phyloP scores from a whole-genome alignment of 2,888 invertebrate genomes.

The Euzetes globulus region DNA sequence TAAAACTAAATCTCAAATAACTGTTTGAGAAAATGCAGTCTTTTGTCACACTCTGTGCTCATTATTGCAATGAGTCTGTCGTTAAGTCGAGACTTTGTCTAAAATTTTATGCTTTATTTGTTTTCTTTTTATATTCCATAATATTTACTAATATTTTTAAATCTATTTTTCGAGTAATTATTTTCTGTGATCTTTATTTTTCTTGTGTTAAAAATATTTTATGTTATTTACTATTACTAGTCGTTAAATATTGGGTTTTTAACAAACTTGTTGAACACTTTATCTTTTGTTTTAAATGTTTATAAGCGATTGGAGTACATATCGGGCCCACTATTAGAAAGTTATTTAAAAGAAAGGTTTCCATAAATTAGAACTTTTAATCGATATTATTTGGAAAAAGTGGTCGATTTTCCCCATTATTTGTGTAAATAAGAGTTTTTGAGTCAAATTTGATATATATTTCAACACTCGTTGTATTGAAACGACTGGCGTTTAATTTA shows the following conservation, averaged over 20 bases:
- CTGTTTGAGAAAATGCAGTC: not conserved
- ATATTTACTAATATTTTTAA: not conserved
- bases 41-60: not conserved
- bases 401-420: too few species aligned
- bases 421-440: not conserved
- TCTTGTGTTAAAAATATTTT: not conserved
- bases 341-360: too few species aligned
- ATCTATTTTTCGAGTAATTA: not conserved
- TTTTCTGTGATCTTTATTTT: constrained; percentile 2
- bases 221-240: not conserved
- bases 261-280: not conserved
- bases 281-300: not conserved
- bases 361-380: too few species aligned
- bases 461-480: not conserved
- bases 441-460: not conserved
- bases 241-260: not conserved
- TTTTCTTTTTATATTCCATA: not conserved
- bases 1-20: not conserved
- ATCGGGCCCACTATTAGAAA: not conserved
- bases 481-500: not conserved
- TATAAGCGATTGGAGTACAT: not conserved
- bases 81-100: not conserved
- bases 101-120: not conserved
- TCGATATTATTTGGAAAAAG: too few species aligned
- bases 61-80: too few species aligned